Evolutionary conservation across 2,797 vertebrate genomes (phyloP).

Genomic region (Varecia variegata): DNA sequence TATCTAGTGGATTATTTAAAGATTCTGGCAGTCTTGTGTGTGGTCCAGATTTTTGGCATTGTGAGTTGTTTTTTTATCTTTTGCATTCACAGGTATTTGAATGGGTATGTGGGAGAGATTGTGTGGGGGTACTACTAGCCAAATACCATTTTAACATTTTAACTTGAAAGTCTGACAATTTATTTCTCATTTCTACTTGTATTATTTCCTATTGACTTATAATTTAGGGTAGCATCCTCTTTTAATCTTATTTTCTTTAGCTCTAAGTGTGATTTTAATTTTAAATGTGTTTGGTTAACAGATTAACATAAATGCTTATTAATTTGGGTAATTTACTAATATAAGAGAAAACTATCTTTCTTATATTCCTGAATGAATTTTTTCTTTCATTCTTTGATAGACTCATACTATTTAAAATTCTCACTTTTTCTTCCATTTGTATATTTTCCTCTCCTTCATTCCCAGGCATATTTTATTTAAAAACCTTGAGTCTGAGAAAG

Average conservation of each 20-base stretch:
- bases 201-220: not conserved
- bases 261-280: constrained; percentile 9
- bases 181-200: constrained; percentile 1
- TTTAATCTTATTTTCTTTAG: constrained; percentile 27
- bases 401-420: not conserved
- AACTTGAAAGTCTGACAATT: not conserved
- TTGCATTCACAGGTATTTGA: not conserved
- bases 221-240: not conserved
- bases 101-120: not conserved
- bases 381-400: not conserved
- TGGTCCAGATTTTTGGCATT: not conserved
- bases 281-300: constrained; percentile 7
- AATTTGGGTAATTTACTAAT: not conserved
- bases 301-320: not conserved
- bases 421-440: not conserved
- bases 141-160: not conserved
- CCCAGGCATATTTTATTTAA: not conserved
- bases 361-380: not conserved
- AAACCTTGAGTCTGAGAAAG: not conserved
- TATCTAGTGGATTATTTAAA: not conserved
- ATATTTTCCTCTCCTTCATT: not conserved
- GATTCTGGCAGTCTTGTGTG: not conserved
- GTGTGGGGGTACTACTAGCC: not conserved
- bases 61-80: not conserved
- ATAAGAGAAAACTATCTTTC: not conserved